Conservation (phyloP, 2,113 vertebrate genomes). For the Gasterosteus aculeatus region DNA sequence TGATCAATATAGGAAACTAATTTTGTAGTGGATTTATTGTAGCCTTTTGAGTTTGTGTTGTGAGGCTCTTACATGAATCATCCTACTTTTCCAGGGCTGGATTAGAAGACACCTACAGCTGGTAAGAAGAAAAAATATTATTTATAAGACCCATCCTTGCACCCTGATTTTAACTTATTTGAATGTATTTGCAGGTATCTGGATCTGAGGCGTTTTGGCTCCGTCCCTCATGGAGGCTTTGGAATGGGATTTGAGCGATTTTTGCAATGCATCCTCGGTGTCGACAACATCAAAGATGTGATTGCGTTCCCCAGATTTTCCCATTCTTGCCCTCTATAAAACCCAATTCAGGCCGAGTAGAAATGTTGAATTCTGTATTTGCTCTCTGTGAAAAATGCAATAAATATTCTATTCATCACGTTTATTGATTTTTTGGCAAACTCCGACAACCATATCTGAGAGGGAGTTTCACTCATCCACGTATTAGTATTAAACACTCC, state of each 20-base stretch:
- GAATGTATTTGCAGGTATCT: constrained; percentile 87
- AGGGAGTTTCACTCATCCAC: not conserved
- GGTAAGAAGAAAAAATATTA: constrained; percentile 81
- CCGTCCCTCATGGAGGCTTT: constrained; percentile 94
- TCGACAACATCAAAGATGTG: constrained; percentile 97
- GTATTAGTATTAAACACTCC: not conserved
- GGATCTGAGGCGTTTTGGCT: constrained; percentile 93
- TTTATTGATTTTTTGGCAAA: not conserved
- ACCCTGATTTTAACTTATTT: not conserved
- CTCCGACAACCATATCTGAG: not conserved
- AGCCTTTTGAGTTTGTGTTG: not conserved
- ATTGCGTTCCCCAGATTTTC: constrained; percentile 95
- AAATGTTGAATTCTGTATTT: not conserved
- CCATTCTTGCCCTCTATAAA: constrained; percentile 89
- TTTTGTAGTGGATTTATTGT: not conserved
- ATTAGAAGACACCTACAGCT: constrained; percentile 87
- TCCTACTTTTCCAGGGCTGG: constrained; percentile 81
- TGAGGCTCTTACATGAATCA: not conserved
- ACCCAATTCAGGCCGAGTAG: not conserved
- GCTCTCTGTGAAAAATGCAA: constrained; percentile 4
- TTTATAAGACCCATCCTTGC: not conserved
- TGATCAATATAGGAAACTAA: not conserved
- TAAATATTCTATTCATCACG: constrained; percentile 1
- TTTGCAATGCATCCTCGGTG: constrained; percentile 91
- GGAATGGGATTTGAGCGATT: constrained; percentile 98